These are phyloP conservation scores for Paracentrotus lividus DNA, from an alignment of 53 echinoderm and acorn worm genomes.

Conservation along the genomic window DNA sequence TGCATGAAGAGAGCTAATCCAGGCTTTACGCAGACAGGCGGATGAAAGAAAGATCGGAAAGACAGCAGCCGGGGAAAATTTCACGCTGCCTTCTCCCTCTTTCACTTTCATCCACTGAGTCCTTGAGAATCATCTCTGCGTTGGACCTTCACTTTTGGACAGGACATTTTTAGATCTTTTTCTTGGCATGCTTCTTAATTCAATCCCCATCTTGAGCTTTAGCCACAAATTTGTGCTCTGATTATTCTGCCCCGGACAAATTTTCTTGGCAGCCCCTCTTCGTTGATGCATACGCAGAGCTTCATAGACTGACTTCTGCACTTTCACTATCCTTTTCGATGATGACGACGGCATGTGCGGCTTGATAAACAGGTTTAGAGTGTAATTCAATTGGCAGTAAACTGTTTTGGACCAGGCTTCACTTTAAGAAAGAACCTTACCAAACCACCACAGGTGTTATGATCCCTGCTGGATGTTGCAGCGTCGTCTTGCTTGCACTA, in stretches of 20 bases:
- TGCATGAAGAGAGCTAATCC: no score
- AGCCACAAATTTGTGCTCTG: conserved; percentile 4
- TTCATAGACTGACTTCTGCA: conserved; percentile 28
- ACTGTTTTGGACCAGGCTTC: background rate
- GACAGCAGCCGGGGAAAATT: conserved; percentile 22
- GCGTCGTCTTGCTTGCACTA: background rate
- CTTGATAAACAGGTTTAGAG: background rate
- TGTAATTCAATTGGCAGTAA: conserved; percentile 36
- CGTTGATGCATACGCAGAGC: background rate
- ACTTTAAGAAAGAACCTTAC: background rate
- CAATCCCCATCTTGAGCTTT: background rate
- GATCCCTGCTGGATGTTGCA: background rate
- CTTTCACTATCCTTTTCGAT: background rate
- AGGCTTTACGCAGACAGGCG: background rate
- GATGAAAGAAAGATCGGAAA: background rate
- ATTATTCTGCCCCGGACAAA: background rate
- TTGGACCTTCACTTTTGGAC: background rate
- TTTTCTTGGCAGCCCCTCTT: conserved; percentile 49
- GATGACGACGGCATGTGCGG: background rate
- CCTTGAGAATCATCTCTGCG: conserved; percentile 17
- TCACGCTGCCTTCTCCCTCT: background rate
- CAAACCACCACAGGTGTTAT: background rate
- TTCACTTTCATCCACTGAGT: background rate
- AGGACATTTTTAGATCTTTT: background rate
- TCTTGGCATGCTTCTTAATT: conserved; percentile 1